Percentiles rank a stretch among this genome's conserved stretches.
These are phyloP conservation scores for Lucinisca nassula DNA, from an alignment of 2,888 invertebrate species.

Conservation along the genomic window DNA sequence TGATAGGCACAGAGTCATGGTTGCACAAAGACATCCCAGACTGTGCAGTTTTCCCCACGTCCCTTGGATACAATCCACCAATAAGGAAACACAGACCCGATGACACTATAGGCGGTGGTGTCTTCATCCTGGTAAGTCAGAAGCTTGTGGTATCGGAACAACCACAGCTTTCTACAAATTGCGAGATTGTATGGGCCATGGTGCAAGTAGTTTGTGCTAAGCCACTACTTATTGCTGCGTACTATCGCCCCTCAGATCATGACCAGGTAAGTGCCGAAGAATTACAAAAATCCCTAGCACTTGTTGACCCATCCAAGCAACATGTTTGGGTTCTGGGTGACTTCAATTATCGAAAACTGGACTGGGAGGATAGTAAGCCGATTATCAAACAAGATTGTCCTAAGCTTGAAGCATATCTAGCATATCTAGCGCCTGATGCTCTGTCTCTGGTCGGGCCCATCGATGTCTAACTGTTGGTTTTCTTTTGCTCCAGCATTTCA, in stretches of 20 bases:
- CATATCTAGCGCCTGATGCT: too few species aligned
- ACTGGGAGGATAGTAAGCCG: background rate
- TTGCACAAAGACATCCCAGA: background rate
- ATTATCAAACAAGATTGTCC: background rate
- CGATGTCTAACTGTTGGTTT: too few species aligned
- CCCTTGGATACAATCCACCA: background rate
- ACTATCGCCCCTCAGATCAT: slow-evolving; percentile 4
- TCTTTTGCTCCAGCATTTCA: too few species aligned
- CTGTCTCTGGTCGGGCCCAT: too few species aligned
- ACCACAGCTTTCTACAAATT: background rate
- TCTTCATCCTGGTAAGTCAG: slow-evolving; percentile 5
- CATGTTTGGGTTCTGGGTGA: slow-evolving; percentile 2
- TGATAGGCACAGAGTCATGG: background rate
- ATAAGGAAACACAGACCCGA: background rate
- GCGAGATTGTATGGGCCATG: slow-evolving; percentile 3
- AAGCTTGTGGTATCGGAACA: background rate
- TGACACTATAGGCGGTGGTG: background rate
- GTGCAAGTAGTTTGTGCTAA: background rate
- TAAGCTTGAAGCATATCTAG: too few species aligned
- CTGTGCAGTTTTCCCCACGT: background rate
- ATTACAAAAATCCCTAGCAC: slow-evolving; percentile 1
- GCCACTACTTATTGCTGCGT: background rate
- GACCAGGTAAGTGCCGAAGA: background rate
- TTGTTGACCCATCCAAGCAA: background rate
- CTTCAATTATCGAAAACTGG: slow-evolving; percentile 4